These are phyloP conservation scores for Lasioglossum calceatum DNA, from an alignment of 2,888 invertebrate genomes.

Conservation along the genomic window DNA sequence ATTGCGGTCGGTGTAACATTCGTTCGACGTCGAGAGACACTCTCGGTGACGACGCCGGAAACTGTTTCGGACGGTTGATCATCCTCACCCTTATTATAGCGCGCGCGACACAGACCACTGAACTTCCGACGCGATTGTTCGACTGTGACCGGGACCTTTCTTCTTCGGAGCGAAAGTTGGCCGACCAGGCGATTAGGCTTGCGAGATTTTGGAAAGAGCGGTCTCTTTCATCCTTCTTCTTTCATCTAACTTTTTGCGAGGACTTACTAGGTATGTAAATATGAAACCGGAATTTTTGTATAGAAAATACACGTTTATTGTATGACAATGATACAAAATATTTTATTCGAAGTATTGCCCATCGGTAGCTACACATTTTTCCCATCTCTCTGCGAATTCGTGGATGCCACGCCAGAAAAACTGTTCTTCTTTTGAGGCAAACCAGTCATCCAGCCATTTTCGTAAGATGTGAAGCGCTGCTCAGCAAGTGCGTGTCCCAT, in stretches of 20 bases:
- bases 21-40: constrained; percentile 71
- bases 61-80: constrained; percentile 63
- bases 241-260: neutral
- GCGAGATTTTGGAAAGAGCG: neutral
- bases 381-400: too few relatives aligned
- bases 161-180: neutral
- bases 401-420: too few relatives aligned
- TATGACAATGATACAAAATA: too few relatives aligned
- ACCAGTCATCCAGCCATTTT: too few relatives aligned
- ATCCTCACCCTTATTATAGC: constrained; percentile 54
- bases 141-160: constrained; percentile 1
- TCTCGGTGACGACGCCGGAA: constrained; percentile 63
- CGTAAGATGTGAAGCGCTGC: too few relatives aligned
- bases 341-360: too few relatives aligned
- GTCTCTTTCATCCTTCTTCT: neutral
- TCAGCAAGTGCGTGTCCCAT: too few relatives aligned
- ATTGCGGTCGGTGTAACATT: constrained; percentile 76
- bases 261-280: neutral
- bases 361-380: too few relatives aligned
- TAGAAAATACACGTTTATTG: too few relatives aligned
- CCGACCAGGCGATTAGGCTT: neutral
- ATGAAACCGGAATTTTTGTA: too few relatives aligned
- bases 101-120: constrained; percentile 31
- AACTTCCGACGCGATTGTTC: constrained; percentile 23
- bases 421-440: too few relatives aligned